A percentile compares a stretch with the other conserved stretches of the same genome.
Evolutionary conservation across 2,797 vertebrate genomes (phyloP).

Genomic region (Otolemur crassicaudatus): DNA sequence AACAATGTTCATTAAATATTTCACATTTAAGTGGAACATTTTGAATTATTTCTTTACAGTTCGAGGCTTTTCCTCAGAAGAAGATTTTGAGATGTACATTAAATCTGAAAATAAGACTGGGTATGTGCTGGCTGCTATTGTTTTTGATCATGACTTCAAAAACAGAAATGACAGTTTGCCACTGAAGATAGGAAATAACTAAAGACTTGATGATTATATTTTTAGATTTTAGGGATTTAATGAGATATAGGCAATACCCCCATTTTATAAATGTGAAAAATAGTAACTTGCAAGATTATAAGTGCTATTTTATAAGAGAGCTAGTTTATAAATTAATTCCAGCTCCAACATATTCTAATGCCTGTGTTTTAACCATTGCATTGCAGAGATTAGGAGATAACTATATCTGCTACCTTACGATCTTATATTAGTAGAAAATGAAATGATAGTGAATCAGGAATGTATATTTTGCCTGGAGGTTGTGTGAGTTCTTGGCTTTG

Average conservation of each 20-base stretch:
- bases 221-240: not conserved
- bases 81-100: constrained; percentile 92
- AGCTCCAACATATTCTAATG: not conserved
- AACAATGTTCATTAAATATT: not conserved
- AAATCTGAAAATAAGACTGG: constrained; percentile 88
- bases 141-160: constrained; percentile 92
- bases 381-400: not conserved
- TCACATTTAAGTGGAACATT: rapidly evolving
- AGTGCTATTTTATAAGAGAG: not conserved
- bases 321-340: not conserved
- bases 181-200: constrained; percentile 89
- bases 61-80: constrained; percentile 93
- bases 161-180: constrained; percentile 91
- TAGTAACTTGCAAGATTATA: not conserved
- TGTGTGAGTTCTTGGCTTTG: too few species aligned
- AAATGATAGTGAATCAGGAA: not conserved
- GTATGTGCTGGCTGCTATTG: constrained; percentile 91
- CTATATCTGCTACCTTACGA: not conserved
- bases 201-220: not conserved
- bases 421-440: not conserved
- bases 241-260: not conserved
- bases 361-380: not conserved
- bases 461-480: too few species aligned
- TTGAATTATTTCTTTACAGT: constrained; percentile 83
- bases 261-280: not conserved